phyloP scores from a whole-genome alignment of 1,140 invertebrate species.

The Conus betulinus region DNA sequence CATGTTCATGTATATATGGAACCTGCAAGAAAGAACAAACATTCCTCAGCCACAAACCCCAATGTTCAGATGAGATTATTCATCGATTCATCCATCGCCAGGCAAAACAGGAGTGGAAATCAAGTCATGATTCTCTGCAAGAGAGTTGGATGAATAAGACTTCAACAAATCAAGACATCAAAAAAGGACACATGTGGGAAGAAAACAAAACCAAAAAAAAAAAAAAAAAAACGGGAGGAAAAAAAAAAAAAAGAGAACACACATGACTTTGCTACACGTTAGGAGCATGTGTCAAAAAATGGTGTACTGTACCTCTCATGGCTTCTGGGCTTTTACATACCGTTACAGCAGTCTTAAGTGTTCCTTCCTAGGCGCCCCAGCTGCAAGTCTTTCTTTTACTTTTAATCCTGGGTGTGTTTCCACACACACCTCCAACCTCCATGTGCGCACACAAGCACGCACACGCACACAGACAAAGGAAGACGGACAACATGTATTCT shows the following conservation, averaged over 20 bases:
- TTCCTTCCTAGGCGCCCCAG: constrained; percentile 8
- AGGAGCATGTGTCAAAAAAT: constrained; percentile 40
- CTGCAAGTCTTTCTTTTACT: constrained; percentile 24
- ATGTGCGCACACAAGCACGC: not conserved
- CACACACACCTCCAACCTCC: constrained; percentile 12
- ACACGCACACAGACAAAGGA: not conserved
- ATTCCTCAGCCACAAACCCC: not conserved
- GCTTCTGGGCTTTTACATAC: constrained; percentile 35
- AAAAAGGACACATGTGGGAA: not conserved
- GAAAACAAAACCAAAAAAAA: not conserved
- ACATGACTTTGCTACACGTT: constrained; percentile 17
- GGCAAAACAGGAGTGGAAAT: too few species aligned
- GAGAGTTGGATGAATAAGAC: not conserved
- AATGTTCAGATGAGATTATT: not conserved
- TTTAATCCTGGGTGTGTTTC: not conserved
- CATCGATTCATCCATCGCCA: not conserved
- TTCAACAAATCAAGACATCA: not conserved
- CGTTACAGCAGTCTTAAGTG: constrained; percentile 33
- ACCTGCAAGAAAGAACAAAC: not conserved
- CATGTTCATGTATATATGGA: not conserved
- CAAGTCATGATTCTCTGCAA: too few species aligned
- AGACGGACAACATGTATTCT: not conserved
- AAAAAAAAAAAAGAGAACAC: not conserved
- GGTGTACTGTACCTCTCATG: constrained; percentile 33
- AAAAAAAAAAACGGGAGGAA: not conserved